Percentiles rank a stretch among this genome's conserved stretches.
phyloP scores from a whole-genome alignment of 2,113 vertebrate species.

The Coptodon rendalli region DNA sequence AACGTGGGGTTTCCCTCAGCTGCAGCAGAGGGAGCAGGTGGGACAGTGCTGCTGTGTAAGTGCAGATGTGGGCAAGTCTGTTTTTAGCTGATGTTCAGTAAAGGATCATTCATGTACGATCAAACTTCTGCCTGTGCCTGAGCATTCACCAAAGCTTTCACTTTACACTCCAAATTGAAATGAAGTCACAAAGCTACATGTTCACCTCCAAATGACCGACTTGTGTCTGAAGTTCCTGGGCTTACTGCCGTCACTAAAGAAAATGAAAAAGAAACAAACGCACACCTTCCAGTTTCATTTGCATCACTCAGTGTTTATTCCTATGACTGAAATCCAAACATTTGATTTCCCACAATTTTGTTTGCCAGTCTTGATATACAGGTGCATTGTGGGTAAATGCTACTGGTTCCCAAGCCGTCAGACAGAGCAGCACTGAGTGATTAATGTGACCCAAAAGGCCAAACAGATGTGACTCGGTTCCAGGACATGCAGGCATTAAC shows the following conservation, averaged over 20 bases:
- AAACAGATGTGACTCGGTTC: conserved; percentile 27
- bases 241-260: background rate
- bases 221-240: background rate
- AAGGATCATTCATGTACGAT: background rate
- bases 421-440: background rate
- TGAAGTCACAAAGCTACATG: background rate
- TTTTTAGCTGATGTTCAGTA: background rate
- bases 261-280: background rate
- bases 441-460: conserved; percentile 37
- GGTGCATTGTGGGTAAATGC: conserved; percentile 46
- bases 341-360: conserved; percentile 27
- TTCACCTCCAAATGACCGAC: background rate
- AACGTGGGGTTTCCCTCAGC: conserved; percentile 19
- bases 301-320: background rate
- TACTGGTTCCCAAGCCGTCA: conserved; percentile 40
- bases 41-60: background rate
- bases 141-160: background rate
- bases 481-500: background rate
- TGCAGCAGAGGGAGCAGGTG: conserved; percentile 30
- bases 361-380: background rate
- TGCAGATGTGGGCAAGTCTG: background rate
- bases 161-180: background rate
- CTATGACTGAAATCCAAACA: background rate
- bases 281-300: background rate
- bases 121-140: background rate